Conservation (phyloP, 2,888 invertebrate genomes). For the Plagodis dolabraria region DNA sequence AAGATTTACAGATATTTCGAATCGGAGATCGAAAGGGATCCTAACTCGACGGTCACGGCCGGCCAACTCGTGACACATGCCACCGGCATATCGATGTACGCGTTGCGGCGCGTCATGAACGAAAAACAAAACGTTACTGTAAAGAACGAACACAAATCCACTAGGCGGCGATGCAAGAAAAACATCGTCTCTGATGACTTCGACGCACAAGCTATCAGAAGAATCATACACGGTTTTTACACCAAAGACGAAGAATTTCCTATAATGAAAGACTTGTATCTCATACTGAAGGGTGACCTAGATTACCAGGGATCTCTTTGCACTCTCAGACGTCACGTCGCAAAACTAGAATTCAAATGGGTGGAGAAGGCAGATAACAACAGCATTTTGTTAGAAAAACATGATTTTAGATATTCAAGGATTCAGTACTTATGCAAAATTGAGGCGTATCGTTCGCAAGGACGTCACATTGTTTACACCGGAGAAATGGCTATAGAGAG, state of each 20-base stretch:
- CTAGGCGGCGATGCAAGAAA: constrained; percentile 39
- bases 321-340: constrained; percentile 45
- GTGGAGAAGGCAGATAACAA: constrained; percentile 48
- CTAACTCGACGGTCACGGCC: constrained; percentile 48
- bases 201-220: constrained; percentile 45
- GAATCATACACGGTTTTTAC: constrained; percentile 48
- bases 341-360: constrained; percentile 49
- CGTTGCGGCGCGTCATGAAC: constrained; percentile 43
- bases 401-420: constrained; percentile 44
- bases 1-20: constrained; percentile 50
- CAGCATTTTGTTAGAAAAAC: constrained; percentile 47
- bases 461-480: constrained; percentile 46
- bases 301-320: constrained; percentile 49
- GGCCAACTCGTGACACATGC: constrained; percentile 49
- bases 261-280: constrained; percentile 46
- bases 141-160: constrained; percentile 39
- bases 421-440: constrained; percentile 48
- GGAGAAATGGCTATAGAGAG: constrained; percentile 46
- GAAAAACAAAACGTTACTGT: constrained; percentile 37
- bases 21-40: constrained; percentile 46
- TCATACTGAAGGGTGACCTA: constrained; percentile 47
- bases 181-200: constrained; percentile 42
- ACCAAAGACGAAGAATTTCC: constrained; percentile 48
- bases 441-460: constrained; percentile 44
- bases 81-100: constrained; percentile 49